These are phyloP conservation scores for Tipula vernalis DNA, from an alignment of 2,888 invertebrate species.

Conservation along the genomic window DNA sequence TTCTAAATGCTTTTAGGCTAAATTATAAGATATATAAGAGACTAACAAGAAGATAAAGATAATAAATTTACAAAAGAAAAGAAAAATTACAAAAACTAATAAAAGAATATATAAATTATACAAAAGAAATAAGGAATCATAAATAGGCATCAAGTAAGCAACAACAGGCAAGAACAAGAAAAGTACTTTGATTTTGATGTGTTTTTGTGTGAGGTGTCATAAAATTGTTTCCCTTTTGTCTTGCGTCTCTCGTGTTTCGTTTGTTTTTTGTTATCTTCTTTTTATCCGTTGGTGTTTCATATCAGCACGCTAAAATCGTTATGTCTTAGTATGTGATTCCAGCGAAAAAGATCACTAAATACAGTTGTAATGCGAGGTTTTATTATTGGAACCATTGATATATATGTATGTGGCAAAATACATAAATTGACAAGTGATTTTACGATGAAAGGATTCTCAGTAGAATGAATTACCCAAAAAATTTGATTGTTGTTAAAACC, in stretches of 20 bases:
- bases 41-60: conserved; percentile 4
- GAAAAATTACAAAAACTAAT: background rate
- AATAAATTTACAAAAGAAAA: background rate
- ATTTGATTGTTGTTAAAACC: too few species aligned
- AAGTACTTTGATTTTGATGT: background rate
- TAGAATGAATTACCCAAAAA: too few species aligned
- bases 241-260: background rate
- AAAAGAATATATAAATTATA: background rate
- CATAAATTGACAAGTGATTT: too few species aligned
- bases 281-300: background rate
- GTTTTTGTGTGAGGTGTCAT: background rate
- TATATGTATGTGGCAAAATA: too few species aligned
- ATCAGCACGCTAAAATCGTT: too few species aligned
- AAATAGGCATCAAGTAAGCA: background rate
- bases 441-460: too few species aligned
- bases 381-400: too few species aligned
- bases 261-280: background rate
- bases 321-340: too few species aligned
- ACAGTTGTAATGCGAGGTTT: too few species aligned
- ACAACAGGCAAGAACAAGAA: background rate
- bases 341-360: too few species aligned
- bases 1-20: background rate
- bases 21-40: background rate
- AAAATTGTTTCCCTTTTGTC: background rate
- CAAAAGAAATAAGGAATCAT: background rate